Conservation (phyloP, 1,140 invertebrate species). For the Zeugodacus cucurbitae region DNA sequence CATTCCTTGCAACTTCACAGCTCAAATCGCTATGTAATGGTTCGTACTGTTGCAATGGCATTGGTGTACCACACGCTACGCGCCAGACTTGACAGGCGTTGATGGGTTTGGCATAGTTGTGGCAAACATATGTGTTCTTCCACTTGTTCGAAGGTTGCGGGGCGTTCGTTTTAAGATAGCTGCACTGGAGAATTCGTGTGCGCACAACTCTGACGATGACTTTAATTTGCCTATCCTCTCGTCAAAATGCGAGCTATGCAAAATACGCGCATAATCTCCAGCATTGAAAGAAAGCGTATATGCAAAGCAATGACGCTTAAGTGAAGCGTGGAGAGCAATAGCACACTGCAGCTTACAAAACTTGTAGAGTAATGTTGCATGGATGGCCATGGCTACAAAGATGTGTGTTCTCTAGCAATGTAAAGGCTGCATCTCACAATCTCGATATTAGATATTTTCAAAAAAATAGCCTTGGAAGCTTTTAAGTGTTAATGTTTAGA, state of each 20-base stretch:
- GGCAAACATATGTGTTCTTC: neutral
- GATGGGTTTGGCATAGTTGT: neutral
- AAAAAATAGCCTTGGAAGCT: too few relatives aligned
- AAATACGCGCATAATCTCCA: neutral
- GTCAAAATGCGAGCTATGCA: conserved; percentile 34
- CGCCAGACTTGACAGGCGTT: neutral
- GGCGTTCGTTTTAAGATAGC: neutral
- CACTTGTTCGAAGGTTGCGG: neutral
- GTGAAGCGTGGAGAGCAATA: neutral
- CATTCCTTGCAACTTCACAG: neutral
- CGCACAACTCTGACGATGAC: conserved; percentile 7
- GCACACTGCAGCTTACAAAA: neutral
- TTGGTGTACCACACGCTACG: neutral
- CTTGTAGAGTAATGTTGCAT: neutral
- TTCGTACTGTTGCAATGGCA: neutral
- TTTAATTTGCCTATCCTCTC: conserved; percentile 39
- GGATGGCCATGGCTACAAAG: neutral
- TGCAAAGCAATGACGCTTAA: neutral
- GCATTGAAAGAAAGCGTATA: neutral
- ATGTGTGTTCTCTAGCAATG: neutral
- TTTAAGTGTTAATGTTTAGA: too few relatives aligned
- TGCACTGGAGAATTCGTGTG: neutral
- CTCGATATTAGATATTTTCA: too few relatives aligned
- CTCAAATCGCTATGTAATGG: neutral
- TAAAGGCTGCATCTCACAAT: too few relatives aligned